Conservation (phyloP, 37 sponge, comb jelly and placozoan genomes). For the Aplysina aerophoba region DNA sequence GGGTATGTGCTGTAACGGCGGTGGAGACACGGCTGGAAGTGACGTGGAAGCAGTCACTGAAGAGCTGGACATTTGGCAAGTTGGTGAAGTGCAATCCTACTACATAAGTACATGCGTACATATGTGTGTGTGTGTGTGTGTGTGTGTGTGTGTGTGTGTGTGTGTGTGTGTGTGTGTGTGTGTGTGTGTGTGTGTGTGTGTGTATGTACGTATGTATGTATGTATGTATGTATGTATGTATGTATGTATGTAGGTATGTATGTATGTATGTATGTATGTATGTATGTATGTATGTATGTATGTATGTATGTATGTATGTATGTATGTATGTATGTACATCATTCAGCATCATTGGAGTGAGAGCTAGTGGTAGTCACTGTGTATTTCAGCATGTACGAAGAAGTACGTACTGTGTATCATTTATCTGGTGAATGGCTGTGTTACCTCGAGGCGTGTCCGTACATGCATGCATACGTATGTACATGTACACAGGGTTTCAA, state of each 20-base stretch:
- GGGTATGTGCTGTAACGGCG: too few relatives aligned
- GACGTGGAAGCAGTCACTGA: not conserved
- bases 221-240: conserved; percentile 10
- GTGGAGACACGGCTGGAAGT: not conserved
- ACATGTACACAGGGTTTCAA: not conserved
- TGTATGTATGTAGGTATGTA: not conserved
- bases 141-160: conserved; percentile 34
- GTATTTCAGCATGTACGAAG: too few relatives aligned
- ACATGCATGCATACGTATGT: too few relatives aligned
- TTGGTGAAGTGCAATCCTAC: not conserved
- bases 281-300: not conserved
- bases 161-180: conserved; percentile 30
- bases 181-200: conserved; percentile 30
- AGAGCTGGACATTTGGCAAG: not conserved
- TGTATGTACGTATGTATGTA: conserved; percentile 8
- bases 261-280: not conserved
- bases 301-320: not conserved
- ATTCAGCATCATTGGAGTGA: too few relatives aligned
- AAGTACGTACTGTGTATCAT: not conserved
- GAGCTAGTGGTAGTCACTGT: too few relatives aligned
- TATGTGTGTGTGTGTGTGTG: conserved; percentile 23
- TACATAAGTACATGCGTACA: not conserved
- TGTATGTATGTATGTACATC: conserved; percentile 18
- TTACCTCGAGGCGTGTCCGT: not conserved
- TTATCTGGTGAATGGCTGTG: not conserved